phyloP scores from a whole-genome alignment of 2,888 invertebrate genomes.

The Ectemnius cavifrons region DNA sequence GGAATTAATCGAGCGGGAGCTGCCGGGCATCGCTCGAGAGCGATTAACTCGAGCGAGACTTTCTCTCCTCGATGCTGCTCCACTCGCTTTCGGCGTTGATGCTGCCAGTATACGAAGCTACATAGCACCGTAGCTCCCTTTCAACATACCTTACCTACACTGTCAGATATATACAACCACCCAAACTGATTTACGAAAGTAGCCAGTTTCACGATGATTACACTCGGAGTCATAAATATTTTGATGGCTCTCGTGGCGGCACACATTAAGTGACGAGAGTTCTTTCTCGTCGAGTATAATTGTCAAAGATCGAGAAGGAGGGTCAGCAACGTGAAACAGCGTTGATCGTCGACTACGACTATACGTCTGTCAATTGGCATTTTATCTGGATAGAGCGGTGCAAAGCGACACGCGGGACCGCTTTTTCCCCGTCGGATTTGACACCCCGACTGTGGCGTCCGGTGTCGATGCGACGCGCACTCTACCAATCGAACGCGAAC shows the following conservation, averaged over 20 bases:
- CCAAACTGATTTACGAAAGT: no score
- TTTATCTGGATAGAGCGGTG: background rate
- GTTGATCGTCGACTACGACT: background rate
- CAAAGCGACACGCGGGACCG: background rate
- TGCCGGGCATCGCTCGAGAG: background rate
- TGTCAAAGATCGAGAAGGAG: no score
- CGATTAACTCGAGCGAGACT: background rate
- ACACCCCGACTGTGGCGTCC: background rate
- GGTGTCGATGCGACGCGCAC: background rate
- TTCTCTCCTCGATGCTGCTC: background rate
- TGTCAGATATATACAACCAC: background rate
- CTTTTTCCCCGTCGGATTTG: background rate
- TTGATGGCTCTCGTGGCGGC: no score
- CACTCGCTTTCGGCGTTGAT: no score
- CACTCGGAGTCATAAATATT: no score
- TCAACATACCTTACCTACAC: no score
- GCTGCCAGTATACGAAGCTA: no score
- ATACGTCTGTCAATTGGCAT: background rate
- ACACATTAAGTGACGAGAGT: no score
- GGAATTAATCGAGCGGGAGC: conserved; percentile 10
- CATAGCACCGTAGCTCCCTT: no score
- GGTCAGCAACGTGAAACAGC: background rate
- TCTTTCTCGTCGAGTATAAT: no score
- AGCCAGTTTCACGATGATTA: no score
- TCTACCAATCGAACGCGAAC: background rate